These are phyloP conservation scores for Ornithoptera alexandrae DNA, from an alignment of 2,888 invertebrate species.

Conservation along the genomic window DNA sequence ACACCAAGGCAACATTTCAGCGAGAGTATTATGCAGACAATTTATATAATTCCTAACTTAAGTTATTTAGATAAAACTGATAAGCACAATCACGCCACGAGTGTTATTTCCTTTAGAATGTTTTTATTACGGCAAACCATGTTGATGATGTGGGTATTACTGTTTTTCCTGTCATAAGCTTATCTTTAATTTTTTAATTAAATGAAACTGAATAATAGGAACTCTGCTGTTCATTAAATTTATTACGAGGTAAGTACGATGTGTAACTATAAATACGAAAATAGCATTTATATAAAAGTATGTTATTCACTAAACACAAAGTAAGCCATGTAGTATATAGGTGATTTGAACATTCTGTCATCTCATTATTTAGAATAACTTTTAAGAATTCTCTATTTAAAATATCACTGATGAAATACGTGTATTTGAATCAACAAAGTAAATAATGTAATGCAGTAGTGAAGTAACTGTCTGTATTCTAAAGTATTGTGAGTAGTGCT, in stretches of 20 bases:
- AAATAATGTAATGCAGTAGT: background rate
- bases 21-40: constrained; percentile 17
- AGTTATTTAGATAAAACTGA: constrained; percentile 43
- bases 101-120: constrained; percentile 17
- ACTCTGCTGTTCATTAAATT: no score
- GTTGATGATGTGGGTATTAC: constrained; percentile 15
- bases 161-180: background rate
- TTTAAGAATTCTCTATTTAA: no score
- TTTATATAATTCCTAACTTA: constrained; percentile 39
- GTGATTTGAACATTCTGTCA: no score
- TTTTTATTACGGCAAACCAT: constrained; percentile 29
- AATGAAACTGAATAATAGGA: background rate
- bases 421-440: background rate
- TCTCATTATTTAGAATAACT: no score
- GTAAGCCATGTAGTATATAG: no score
- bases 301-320: no score
- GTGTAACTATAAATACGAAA: no score
- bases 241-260: no score
- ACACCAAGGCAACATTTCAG: constrained; percentile 5
- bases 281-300: no score
- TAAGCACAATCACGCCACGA: constrained; percentile 34
- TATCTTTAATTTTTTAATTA: background rate
- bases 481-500: no score
- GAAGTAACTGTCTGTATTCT: no score
- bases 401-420: background rate